Evolutionary conservation across 2,888 invertebrate species (phyloP).

Genomic region (Ephialtes manifestator): DNA sequence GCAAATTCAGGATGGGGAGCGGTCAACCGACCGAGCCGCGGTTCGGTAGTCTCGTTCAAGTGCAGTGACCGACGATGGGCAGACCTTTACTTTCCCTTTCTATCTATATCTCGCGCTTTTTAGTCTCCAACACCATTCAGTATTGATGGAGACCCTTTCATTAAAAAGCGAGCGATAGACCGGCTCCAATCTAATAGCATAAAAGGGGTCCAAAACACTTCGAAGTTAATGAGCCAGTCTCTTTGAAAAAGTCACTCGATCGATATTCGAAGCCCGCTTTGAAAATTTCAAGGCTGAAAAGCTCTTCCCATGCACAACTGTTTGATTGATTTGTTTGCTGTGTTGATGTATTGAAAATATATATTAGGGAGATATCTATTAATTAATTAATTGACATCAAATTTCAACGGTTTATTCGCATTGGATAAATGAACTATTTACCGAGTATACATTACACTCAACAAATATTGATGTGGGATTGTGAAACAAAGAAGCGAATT

Average conservation of each 20-base stretch:
- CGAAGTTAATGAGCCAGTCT: conserved; percentile 35
- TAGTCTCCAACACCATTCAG: conserved; percentile 12
- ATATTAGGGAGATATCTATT: background rate
- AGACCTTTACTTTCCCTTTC: conserved; percentile 31
- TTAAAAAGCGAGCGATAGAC: conserved; percentile 5
- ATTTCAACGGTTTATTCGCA: too few species aligned
- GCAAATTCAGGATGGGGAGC: conserved; percentile 52
- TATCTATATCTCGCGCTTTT: background rate
- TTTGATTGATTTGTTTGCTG: background rate
- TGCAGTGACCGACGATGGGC: conserved; percentile 24
- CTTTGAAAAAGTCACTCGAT: conserved; percentile 8
- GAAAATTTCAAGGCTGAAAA: background rate
- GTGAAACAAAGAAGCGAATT: too few species aligned
- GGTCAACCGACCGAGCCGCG: conserved; percentile 31
- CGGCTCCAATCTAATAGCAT: background rate
- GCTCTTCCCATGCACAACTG: background rate
- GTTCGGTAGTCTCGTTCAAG: conserved; percentile 37
- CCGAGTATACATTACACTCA: too few species aligned
- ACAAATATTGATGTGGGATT: too few species aligned
- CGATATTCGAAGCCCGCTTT: background rate
- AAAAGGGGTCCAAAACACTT: conserved; percentile 18
- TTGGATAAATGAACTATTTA: too few species aligned
- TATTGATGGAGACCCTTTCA: background rate
- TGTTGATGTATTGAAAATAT: background rate
- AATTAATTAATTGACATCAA: too few species aligned